Evolutionary conservation across 2,797 vertebrate species (phyloP).

Genomic region (Basileuterus tristriatus): DNA sequence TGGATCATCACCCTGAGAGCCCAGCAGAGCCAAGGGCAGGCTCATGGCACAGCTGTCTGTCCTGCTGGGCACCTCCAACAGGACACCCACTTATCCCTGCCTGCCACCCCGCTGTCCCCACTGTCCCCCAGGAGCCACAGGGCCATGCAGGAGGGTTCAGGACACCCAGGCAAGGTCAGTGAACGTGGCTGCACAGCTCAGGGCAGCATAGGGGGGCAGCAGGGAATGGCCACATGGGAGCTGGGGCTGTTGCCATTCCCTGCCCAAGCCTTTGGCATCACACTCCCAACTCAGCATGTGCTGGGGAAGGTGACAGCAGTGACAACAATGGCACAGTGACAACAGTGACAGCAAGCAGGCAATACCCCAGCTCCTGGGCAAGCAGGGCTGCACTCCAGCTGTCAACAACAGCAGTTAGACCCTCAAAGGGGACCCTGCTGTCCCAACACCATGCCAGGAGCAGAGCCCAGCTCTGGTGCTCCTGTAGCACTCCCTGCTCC

Average conservation of each 20-base stretch:
- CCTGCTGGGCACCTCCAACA: background rate
- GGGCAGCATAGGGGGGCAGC: background rate
- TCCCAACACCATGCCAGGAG: rapidly evolving
- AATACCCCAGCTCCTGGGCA: background rate
- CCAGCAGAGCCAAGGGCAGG: background rate
- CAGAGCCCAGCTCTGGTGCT: background rate
- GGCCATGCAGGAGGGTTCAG: rapidly evolving
- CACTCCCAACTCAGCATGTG: rapidly evolving
- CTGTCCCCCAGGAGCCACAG: rapidly evolving
- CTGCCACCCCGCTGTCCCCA: rapidly evolving
- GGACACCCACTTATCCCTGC: background rate
- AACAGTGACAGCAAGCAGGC: background rate
- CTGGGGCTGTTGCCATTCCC: rapidly evolving
- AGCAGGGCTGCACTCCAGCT: background rate
- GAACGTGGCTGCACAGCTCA: rapidly evolving
- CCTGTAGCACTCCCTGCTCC: background rate
- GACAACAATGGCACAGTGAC: background rate
- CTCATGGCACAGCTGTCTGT: rapidly evolving
- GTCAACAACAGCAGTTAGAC: background rate
- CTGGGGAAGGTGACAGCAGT: rapidly evolving
- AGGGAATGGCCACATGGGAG: background rate
- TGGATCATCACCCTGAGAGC: background rate
- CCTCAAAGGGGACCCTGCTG: background rate
- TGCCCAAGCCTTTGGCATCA: background rate
- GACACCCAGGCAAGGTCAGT: rapidly evolving